Evolutionary conservation across 2,113 vertebrate species (phyloP).

Genomic region (Equus quagga): DNA sequence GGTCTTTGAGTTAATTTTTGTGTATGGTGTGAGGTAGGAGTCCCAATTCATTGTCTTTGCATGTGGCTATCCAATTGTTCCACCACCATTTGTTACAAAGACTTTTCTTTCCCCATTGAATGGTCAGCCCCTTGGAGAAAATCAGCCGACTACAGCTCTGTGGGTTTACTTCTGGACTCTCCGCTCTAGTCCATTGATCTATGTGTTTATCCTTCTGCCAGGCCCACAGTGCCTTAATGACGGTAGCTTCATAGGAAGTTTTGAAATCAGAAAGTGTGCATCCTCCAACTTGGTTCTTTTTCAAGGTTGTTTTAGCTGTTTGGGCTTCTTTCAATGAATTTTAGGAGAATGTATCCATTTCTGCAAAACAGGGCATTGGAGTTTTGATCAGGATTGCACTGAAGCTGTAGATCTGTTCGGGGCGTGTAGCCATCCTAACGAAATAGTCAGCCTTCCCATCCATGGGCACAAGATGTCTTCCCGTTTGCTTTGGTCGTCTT

Average conservation of each 20-base stretch:
- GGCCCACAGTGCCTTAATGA: fast-evolving
- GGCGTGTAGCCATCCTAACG: fast-evolving
- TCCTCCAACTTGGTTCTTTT: background rate
- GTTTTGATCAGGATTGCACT: fast-evolving
- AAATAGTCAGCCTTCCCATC: background rate
- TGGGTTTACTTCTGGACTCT: background rate
- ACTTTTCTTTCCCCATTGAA: background rate
- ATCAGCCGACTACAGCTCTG: fast-evolving
- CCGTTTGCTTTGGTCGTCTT: background rate
- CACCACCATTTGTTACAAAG: background rate
- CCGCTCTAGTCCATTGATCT: fast-evolving
- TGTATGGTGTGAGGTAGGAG: background rate
- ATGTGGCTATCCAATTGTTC: background rate
- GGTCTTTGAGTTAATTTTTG: background rate
- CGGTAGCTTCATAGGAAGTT: background rate
- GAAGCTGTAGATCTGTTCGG: fast-evolving
- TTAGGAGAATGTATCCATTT: background rate
- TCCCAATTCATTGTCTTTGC: background rate
- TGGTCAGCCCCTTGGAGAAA: background rate
- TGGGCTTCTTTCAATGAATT: background rate
- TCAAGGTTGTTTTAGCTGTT: background rate
- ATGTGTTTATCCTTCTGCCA: fast-evolving
- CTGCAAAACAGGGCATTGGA: background rate
- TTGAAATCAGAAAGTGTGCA: background rate
- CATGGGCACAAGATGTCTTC: background rate